Evolutionary conservation across 2,113 vertebrate genomes (phyloP).

Genomic region (Channa argus): DNA sequence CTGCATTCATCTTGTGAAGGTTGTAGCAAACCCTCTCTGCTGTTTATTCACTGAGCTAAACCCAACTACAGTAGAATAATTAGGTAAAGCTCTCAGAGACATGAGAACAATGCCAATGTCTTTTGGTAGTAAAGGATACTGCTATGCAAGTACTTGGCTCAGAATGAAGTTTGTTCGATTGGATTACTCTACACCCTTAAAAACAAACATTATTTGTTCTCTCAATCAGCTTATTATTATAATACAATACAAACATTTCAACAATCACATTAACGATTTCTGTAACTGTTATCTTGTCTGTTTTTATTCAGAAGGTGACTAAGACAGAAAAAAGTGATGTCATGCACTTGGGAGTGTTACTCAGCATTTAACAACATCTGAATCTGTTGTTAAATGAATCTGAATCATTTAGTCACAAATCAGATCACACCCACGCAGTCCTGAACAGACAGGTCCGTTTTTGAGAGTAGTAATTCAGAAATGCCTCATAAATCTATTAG

Average conservation of each 20-base stretch:
- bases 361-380: not conserved
- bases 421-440: not conserved
- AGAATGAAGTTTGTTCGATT: too few species aligned
- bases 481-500: too few species aligned
- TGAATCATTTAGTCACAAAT: not conserved
- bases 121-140: not conserved
- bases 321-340: not conserved
- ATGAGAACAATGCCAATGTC: not conserved
- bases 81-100: not conserved
- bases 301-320: not conserved
- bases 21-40: not conserved
- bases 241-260: too few species aligned
- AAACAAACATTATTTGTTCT: too few species aligned
- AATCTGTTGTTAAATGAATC: too few species aligned
- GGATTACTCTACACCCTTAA: too few species aligned
- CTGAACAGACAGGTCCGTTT: not conserved
- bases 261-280: not conserved
- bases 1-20: not conserved
- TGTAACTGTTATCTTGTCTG: not conserved
- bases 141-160: not conserved
- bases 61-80: not conserved
- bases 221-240: too few species aligned
- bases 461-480: too few species aligned
- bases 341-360: not conserved
- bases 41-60: conserved; percentile 1